Evolutionary conservation across 2,113 vertebrate species (phyloP), one percentile per base, ranked within the genome.

Genomic region (Thunnus maccoyii): DNA sequence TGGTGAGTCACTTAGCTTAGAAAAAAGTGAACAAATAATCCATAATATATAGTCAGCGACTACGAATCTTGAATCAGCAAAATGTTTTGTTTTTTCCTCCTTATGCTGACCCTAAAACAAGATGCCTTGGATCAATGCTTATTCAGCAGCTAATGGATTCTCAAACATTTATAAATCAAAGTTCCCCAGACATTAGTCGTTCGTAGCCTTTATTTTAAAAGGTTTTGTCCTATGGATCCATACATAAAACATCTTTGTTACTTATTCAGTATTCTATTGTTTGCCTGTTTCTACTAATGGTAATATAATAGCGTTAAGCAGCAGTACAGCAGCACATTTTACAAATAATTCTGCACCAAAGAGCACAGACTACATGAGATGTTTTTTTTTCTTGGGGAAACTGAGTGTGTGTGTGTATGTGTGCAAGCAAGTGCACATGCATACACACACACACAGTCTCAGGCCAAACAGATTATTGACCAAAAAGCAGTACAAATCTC

Each of bases 401-500:
- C n/a, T 56, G 16, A 1, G 4, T 46, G 30, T 15, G 41, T 7
- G n/a, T 18, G n/a, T 5, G 12, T 46, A 5, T 2, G 11, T 25
- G 17, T 20, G 1, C 27, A 30, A 0, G 4, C 27, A 30, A 30
- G 36, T 22, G 12, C 32, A 25, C 63, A 58, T 18, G 17, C 13
- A 36, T 47, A 58, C 44, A 41, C 56, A 67, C 70, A 50, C 4
- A 14, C 66, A 10, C 12, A 58, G 41, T 78, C 48, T 65, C 4
- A 25, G 55, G 36, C 48, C 78, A 80, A 85, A 78, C 60, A 79
- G 64, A 83, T 87, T 84, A 83, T 51, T 58, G 64, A 75, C 36
- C 50, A 58, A 65, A 87, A 65, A 73, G 63, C 41, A 48, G 47
- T 18, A 20, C 70, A 88, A 89, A 91, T 88, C 82, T 81, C 48